These are phyloP conservation scores for Ceratoteleas bidentatus DNA, from an alignment of 1,140 invertebrate species.

Conservation along the genomic window DNA sequence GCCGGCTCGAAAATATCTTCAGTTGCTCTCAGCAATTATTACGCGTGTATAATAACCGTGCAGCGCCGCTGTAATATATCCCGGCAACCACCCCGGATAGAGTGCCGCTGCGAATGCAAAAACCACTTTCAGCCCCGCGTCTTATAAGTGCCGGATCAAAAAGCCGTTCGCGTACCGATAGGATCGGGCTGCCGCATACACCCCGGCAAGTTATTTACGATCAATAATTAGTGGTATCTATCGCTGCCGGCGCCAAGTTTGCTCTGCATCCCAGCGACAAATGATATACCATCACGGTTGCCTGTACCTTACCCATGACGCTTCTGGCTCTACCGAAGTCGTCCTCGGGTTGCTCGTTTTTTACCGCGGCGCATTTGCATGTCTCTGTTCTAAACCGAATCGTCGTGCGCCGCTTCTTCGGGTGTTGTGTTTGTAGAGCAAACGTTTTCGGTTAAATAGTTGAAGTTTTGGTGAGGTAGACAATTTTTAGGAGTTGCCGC, in stretches of 20 bases:
- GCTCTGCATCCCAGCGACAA: conserved; percentile 62
- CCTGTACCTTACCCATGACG: conserved; percentile 31
- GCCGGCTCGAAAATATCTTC: conserved; percentile 36
- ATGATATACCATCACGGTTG: conserved; percentile 63
- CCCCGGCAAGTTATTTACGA: conserved; percentile 78
- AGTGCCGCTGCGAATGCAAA: conserved; percentile 51
- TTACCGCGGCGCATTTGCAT: conserved; percentile 37
- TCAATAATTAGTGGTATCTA: conserved; percentile 82
- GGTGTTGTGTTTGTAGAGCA: neutral
- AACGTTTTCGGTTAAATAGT: neutral
- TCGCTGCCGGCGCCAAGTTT: conserved; percentile 80
- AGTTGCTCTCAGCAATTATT: conserved; percentile 61
- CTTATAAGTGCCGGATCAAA: conserved; percentile 61
- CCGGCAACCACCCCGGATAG: conserved; percentile 56
- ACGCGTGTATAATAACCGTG: conserved; percentile 65
- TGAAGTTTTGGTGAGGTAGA: neutral
- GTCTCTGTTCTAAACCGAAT: conserved; percentile 25
- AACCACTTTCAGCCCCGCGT: conserved; percentile 50
- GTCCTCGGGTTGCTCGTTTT: conserved; percentile 27
- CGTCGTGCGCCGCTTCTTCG: neutral
- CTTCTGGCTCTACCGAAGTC: conserved; percentile 41
- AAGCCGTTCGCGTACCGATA: conserved; percentile 64
- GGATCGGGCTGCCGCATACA: conserved; percentile 68
- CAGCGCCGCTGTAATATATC: conserved; percentile 62
- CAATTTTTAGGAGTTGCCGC: too few relatives aligned